Evolutionary conservation across 1,140 invertebrate species (phyloP).

Genomic region (Parasteatoda tepidariorum): DNA sequence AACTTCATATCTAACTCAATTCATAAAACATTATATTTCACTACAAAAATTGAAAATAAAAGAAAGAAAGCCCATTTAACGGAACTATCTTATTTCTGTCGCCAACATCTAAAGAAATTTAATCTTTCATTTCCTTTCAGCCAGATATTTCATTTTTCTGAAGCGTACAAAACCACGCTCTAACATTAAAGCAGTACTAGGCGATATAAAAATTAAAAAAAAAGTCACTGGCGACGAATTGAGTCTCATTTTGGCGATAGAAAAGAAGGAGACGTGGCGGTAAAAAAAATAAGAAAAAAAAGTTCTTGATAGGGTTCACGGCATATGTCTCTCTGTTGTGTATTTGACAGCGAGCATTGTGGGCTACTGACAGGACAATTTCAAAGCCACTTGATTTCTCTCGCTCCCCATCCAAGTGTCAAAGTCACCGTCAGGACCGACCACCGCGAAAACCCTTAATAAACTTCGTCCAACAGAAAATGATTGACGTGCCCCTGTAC

Average conservation of each 20-base stretch:
- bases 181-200: too few relatives aligned
- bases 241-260: constrained; percentile 18
- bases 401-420: neutral
- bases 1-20: too few relatives aligned
- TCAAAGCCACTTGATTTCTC: constrained; percentile 56
- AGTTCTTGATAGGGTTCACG: constrained; percentile 30
- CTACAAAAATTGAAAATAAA: too few relatives aligned
- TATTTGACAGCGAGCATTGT: constrained; percentile 40
- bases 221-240: too few relatives aligned
- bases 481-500: constrained; percentile 33
- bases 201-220: too few relatives aligned
- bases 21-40: too few relatives aligned
- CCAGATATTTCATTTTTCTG: too few relatives aligned
- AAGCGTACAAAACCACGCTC: too few relatives aligned
- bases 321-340: constrained; percentile 47
- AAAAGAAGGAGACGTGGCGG: neutral
- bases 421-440: neutral
- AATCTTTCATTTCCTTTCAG: too few relatives aligned
- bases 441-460: constrained; percentile 46
- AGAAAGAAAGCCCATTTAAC: too few relatives aligned
- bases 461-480: constrained; percentile 28
- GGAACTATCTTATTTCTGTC: too few relatives aligned
- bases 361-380: constrained; percentile 54
- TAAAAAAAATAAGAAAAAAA: constrained; percentile 5
- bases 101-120: too few relatives aligned